Conservation (phyloP, 1,140 invertebrate genomes). For the Cataglyphis hispanica region DNA sequence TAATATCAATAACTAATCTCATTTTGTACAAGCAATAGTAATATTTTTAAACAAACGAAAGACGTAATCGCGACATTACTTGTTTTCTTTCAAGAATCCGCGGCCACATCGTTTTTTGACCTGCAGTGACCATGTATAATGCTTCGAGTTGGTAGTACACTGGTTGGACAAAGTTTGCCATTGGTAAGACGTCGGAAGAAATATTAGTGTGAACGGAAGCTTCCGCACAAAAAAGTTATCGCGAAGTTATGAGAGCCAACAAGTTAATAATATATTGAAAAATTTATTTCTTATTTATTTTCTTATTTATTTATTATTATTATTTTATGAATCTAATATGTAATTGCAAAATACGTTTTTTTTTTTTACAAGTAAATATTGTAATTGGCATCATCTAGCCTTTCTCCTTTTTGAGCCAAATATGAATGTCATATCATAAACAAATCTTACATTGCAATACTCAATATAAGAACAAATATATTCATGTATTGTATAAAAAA, state of each 20-base stretch:
- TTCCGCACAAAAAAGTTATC: constrained; percentile 51
- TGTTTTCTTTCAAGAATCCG: constrained; percentile 4
- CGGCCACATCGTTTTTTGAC: constrained; percentile 36
- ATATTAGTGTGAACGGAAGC: constrained; percentile 56
- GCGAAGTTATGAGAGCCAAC: constrained; percentile 53
- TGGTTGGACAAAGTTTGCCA: constrained; percentile 52
- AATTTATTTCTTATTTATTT: constrained; percentile 63
- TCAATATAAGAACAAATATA: background rate
- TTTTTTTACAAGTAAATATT: constrained; percentile 45
- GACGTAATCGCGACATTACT: constrained; percentile 24
- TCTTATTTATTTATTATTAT: too few species aligned
- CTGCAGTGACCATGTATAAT: constrained; percentile 33
- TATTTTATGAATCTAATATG: constrained; percentile 62
- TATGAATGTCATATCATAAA: constrained; percentile 40
- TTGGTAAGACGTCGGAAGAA: constrained; percentile 58
- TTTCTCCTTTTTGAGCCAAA: constrained; percentile 48
- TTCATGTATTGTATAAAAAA: too few species aligned
- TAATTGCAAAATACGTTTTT: constrained; percentile 56
- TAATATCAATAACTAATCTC: constrained; percentile 3
- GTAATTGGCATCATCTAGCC: constrained; percentile 47
- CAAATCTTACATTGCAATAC: constrained; percentile 30
- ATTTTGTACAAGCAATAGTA: background rate
- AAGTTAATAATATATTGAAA: constrained; percentile 61
- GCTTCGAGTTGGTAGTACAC: constrained; percentile 43
- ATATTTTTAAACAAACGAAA: constrained; percentile 15